A percentile compares a stretch with the other conserved stretches of the same genome.
Conservation (phyloP, 2,113 vertebrate genomes). For the Hippocampus guttulatus region DNA sequence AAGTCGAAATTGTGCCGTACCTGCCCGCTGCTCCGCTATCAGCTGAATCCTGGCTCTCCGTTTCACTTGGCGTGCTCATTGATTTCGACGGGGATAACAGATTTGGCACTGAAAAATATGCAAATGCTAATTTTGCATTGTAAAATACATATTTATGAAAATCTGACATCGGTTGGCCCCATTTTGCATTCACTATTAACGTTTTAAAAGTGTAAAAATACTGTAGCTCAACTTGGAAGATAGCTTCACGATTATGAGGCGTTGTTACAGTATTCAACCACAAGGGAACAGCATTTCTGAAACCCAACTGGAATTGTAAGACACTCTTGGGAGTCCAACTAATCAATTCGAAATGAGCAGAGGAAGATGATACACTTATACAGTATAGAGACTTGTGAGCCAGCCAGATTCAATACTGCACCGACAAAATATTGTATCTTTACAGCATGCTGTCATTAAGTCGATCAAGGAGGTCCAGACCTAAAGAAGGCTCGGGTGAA, state of each 20-base stretch:
- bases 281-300: slow-evolving; percentile 44
- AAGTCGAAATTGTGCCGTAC: slow-evolving; percentile 65
- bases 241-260: slow-evolving; percentile 27
- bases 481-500: slow-evolving; percentile 91
- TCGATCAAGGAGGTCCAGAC: slow-evolving; percentile 54
- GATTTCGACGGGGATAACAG: slow-evolving; percentile 97
- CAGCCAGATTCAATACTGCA: background rate
- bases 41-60: slow-evolving; percentile 93
- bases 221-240: slow-evolving; percentile 15
- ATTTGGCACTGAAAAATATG: slow-evolving; percentile 91
- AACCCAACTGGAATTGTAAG: slow-evolving; percentile 8
- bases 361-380: background rate
- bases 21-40: slow-evolving; percentile 86
- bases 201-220: slow-evolving; percentile 5
- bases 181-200: too few relatives aligned
- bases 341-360: background rate
- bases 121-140: slow-evolving; percentile 81
- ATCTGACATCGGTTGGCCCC: too few relatives aligned
- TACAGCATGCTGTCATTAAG: background rate
- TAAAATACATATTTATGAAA: background rate
- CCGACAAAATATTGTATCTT: background rate
- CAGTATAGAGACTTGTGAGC: background rate
- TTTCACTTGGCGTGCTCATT: slow-evolving; percentile 96
- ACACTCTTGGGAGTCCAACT: slow-evolving; percentile 6
- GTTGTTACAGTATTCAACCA: slow-evolving; percentile 41